Conservation (phyloP, 2,113 vertebrate species). For the Hypanus sabinus region DNA sequence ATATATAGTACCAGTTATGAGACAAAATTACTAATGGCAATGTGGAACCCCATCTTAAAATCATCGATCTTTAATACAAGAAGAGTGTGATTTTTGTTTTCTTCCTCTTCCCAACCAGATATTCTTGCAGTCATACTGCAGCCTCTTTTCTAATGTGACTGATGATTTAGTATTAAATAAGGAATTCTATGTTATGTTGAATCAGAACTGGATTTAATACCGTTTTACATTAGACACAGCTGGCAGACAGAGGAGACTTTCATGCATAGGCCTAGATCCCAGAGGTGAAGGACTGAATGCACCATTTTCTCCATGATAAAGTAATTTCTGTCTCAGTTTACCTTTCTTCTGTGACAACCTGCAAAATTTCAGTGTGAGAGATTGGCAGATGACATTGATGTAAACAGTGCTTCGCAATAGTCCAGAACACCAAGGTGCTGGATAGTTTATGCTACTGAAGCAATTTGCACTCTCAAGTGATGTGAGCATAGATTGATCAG, state of each 20-base stretch:
- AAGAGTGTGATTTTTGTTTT: neutral
- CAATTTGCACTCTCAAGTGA: neutral
- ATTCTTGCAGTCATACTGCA: neutral
- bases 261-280: neutral
- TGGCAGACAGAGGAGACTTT: neutral
- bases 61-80: neutral
- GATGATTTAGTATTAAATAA: neutral
- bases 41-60: neutral
- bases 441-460: neutral
- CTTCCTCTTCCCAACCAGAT: neutral
- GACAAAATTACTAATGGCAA: neutral
- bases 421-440: neutral
- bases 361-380: neutral
- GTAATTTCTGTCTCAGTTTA: neutral
- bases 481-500: neutral
- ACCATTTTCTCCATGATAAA: neutral
- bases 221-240: neutral
- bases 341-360: neutral
- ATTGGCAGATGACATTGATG: neutral
- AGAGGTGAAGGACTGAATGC: neutral
- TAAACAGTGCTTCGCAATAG: neutral
- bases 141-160: neutral
- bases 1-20: neutral
- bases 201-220: neutral
- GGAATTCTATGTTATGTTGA: neutral